A percentile compares a stretch with the other conserved stretches of the same genome.
Evolutionary conservation across 1,140 invertebrate species (phyloP).

Genomic region (Rhynchophorus ferrugineus): DNA sequence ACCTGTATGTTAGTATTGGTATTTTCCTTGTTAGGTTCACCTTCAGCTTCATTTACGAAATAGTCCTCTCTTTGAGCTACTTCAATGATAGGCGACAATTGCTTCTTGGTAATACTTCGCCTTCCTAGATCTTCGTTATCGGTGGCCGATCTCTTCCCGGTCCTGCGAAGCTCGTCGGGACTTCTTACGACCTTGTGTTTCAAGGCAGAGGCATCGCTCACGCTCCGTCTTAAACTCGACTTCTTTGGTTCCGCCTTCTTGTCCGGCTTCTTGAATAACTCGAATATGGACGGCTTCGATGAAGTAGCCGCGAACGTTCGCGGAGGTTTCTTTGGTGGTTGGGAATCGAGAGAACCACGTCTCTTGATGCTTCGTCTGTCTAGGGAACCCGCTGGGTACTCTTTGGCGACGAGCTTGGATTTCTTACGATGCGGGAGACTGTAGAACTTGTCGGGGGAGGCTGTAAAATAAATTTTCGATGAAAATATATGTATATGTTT

Average conservation of each 20-base stretch:
- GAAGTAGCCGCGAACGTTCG: conserved; percentile 42
- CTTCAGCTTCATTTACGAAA: conserved; percentile 44
- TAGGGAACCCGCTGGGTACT: conserved; percentile 25
- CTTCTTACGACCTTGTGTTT: conserved; percentile 46
- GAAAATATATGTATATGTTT: no score
- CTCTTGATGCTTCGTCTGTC: conserved; percentile 33
- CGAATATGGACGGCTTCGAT: conserved; percentile 48
- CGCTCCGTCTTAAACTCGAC: conserved; percentile 50
- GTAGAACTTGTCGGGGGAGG: conserved; percentile 53
- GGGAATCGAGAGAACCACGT: conserved; percentile 33
- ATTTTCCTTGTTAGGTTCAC: conserved; percentile 20
- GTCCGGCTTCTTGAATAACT: conserved; percentile 49
- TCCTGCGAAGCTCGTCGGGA: conserved; percentile 27
- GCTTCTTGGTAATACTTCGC: conserved; percentile 45
- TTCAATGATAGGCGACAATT: conserved; percentile 72
- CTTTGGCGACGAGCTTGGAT: conserved; percentile 2
- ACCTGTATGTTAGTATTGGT: conserved; percentile 11
- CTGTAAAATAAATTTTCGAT: no score
- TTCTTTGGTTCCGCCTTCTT: conserved; percentile 40
- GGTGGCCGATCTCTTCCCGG: conserved; percentile 44
- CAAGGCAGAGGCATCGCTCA: conserved; percentile 59
- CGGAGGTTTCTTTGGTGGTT: conserved; percentile 35
- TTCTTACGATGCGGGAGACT: conserved; percentile 45
- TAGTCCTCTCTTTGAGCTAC: conserved; percentile 56
- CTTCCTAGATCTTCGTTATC: conserved; percentile 37